Base-by-base conservation (phyloP, 23 tunicate genomes). In the Trididemnum miniatum region DNA sequence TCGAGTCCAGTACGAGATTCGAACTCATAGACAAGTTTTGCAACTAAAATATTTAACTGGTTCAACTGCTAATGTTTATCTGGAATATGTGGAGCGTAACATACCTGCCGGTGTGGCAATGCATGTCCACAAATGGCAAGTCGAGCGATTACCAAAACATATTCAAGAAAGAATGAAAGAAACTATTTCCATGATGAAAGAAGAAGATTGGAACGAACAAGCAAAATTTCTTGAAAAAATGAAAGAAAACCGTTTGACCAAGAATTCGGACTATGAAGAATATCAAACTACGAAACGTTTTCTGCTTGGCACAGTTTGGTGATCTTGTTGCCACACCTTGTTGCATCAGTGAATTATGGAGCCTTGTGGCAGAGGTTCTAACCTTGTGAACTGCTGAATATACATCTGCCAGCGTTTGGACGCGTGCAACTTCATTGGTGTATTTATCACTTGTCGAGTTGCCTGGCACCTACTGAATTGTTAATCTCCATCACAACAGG, bases 31-130 rank as follows among this genome's bases (percentile, higher is more conserved):
- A 36, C 49, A 66, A 76, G 93, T 93, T 30, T n/a, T 93, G 31
- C 98, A 88, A 62, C 39, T 93, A 51, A 79, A 93, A 57, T 65
- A 85, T 38, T 65, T 93, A 57, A 93, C 98, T n/a, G 84, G 85
- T 2, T 80, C 92, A 2, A 88, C 98, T 5, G 93, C 93, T 9
- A 78, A 93, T 36, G 86, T 76, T 12, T 93, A 77, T 59, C 83
- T 93, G 34, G 86, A 91, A 57, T 93, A 93, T 69, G 57, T 93
- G 12, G 94, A 93, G 66, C 75, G 92, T 0, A 93, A 93, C 69
- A 32, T 93, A 7, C 98, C 98, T 20, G 86, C 93, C 18, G 98
- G 98, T n/a, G 93, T 93, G 24, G 98, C 98, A 1, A 93, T 93
- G 98, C 89, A 93, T 39, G 93, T 93, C 31, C 98, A 88, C 51